phyloP scores from a whole-genome alignment of 1,140 invertebrate species.

The Drosophila simulans region DNA sequence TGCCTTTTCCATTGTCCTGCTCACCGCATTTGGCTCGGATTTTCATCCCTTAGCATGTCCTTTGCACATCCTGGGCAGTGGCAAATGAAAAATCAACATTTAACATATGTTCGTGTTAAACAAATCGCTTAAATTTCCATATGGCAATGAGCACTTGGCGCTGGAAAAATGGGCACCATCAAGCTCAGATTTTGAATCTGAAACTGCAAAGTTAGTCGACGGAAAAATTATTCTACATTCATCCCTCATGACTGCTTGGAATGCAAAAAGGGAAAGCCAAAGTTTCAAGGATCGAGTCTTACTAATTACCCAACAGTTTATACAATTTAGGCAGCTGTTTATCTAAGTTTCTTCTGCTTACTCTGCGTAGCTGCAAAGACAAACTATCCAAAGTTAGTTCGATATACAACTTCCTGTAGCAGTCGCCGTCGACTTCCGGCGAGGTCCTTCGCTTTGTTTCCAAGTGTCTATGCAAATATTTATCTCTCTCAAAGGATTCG shows the following conservation, averaged over 20 bases:
- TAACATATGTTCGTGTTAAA: constrained; percentile 69
- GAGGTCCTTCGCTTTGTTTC: constrained; percentile 11
- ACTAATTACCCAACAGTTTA: constrained; percentile 38
- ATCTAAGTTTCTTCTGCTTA: constrained; percentile 15
- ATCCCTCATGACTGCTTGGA: not conserved
- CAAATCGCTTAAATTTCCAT: constrained; percentile 74
- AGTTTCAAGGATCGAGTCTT: constrained; percentile 24
- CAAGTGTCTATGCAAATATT: constrained; percentile 34
- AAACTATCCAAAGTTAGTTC: constrained; percentile 14
- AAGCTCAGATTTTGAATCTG: not conserved
- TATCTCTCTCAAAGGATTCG: constrained; percentile 6
- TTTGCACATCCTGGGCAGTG: constrained; percentile 15
- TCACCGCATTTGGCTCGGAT: constrained; percentile 1
- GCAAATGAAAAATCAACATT: constrained; percentile 77
- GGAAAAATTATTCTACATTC: not conserved
- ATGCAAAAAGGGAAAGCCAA: constrained; percentile 19
- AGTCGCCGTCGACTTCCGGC: constrained; percentile 19
- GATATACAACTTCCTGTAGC: not conserved
- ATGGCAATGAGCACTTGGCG: constrained; percentile 40
- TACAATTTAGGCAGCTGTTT: constrained; percentile 28
- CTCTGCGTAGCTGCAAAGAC: constrained; percentile 9
- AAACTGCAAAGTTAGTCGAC: too few species aligned
- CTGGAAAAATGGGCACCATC: not conserved
- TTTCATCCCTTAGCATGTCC: constrained; percentile 1
- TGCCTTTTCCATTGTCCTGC: constrained; percentile 30